Base-by-base conservation (phyloP, 2,888 invertebrate species). In the Steinernema scapterisci region DNA sequence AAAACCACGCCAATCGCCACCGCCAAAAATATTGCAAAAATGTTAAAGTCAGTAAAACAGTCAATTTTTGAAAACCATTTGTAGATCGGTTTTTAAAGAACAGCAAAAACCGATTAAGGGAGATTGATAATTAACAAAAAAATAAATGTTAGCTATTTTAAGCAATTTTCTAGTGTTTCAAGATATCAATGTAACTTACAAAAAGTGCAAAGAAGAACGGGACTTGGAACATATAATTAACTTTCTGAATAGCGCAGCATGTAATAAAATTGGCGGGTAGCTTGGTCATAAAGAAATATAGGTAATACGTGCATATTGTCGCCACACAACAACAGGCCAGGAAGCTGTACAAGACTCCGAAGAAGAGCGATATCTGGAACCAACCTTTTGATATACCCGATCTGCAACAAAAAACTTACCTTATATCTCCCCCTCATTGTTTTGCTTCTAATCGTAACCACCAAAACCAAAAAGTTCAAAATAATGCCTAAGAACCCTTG, bases 211-310 rank as follows among this genome's bases (percentile, higher is more conserved):
- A 54, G 54, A 54, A 54, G 23, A 54, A 54, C 11, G 54, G 54
- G 5, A 54, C 54, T 54, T 54, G 54, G 23, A 54, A 25, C 54
- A 54, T 54, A 21, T 54, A 54, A 21, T 54, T 54, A 21, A 54
- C 25, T 23, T 54, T 54, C 54, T 54, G 54, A 54, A 54, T 54
- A 19, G 54, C 54, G 25, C 54, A 54, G 25, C 54, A 54, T 3
- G 25, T 25, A 25, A 54, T 23, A 13, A 54, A 54, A 54, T 54
- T 54, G 1, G 54, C 54, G 2, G 54, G 23, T 2, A 23, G 23
- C 21, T 25, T 25, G 25, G 23, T 54, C 5, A 13, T 19, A 25
- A 23, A 54, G 54, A 54, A 54, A 13, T 54, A 54, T 1, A 54
- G 25, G 25, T 54, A 54, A 21, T 23, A 54, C 3, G 25, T 19